Evolutionary conservation across 1,140 invertebrate species (phyloP).

Genomic region (Penaeus japonicus): DNA sequence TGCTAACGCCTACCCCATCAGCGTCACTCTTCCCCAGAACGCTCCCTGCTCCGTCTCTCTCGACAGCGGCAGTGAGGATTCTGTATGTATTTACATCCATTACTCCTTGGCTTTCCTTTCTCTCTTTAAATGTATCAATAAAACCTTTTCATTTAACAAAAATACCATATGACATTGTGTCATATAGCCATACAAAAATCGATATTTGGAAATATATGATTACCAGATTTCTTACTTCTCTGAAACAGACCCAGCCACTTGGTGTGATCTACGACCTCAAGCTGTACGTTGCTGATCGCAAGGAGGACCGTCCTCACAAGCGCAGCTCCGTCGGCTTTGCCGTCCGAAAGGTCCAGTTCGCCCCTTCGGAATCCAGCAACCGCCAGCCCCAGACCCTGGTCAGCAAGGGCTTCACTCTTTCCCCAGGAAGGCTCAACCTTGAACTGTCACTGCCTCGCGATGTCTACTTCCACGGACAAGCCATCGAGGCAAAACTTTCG

Average conservation of each 20-base stretch:
- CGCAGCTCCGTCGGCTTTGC: conserved; percentile 75
- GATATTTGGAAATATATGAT: neutral
- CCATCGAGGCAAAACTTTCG: conserved; percentile 81
- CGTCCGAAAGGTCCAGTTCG: conserved; percentile 73
- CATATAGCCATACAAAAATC: neutral
- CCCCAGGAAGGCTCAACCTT: conserved; percentile 80
- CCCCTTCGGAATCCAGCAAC: conserved; percentile 72
- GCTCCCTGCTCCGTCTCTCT: conserved; percentile 87
- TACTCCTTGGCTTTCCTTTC: neutral
- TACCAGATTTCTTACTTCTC: too few species aligned
- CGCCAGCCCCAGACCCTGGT: conserved; percentile 86
- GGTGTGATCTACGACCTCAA: conserved; percentile 90
- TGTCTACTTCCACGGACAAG: conserved; percentile 95
- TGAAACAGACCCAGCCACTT: conserved; percentile 79
- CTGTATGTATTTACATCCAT: conserved; percentile 61
- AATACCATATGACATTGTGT: too few species aligned
- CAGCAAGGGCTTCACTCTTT: conserved; percentile 90
- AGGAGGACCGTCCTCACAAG: conserved; percentile 86
- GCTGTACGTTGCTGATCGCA: conserved; percentile 81
- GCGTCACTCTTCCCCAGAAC: conserved; percentile 54
- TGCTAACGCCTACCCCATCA: conserved; percentile 59
- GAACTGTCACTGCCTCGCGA: conserved; percentile 97
- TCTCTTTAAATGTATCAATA: neutral
- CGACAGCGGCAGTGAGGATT: conserved; percentile 76
- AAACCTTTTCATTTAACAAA: neutral